Evolutionary conservation across 2,113 vertebrate species (phyloP), one percentile per base, ranked within the genome.

Genomic region (Callipepla californica): DNA sequence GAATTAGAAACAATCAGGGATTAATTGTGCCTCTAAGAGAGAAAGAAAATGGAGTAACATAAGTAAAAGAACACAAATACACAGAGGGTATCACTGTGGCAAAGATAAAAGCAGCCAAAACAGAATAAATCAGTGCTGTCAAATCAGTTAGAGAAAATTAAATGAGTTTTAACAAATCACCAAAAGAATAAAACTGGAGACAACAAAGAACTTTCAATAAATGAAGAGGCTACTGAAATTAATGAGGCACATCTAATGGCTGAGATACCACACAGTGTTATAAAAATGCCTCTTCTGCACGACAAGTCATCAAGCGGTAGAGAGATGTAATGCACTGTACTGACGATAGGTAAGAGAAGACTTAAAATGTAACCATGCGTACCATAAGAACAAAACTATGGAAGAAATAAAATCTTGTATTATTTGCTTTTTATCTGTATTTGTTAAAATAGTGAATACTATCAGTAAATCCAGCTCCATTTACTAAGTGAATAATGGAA

Each of bases 131-230:
- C 73, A 93, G 16, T 92, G 55, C 73, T 86, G 58, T 62, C 70
- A 92, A 87, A 94, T 80, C 79, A 93, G 68, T 93, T 84, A 90
- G 81, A 84, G 59, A 94, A 93, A 96, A 96, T 75, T 85, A 88
- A 80, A 93, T 90, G 70, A 59, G 42, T 92, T 92, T 77, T 80
- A 94, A 79, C 85, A 94, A 92, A 92, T 93, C 88, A 96, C 38
- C 36, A 66, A 83, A 83, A 90, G 40, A 88, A 80, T 85, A 87
- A 93, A 94, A 78, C 57, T 65, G 51, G 34, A 86, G 78, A 94
- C 69, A 94, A 89, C 0, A 1, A 84, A 90, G 45, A 78, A 80
- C 74, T 90, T 95, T 9, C 77, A 84, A 89, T 92, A 93, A 88
- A 94, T 85, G 76, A 86, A 32, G 34, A 83, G 51, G 55, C 66